These are phyloP conservation scores for Cryptotermes secundus DNA, from an alignment of 1,140 invertebrate species.

Conservation along the genomic window DNA sequence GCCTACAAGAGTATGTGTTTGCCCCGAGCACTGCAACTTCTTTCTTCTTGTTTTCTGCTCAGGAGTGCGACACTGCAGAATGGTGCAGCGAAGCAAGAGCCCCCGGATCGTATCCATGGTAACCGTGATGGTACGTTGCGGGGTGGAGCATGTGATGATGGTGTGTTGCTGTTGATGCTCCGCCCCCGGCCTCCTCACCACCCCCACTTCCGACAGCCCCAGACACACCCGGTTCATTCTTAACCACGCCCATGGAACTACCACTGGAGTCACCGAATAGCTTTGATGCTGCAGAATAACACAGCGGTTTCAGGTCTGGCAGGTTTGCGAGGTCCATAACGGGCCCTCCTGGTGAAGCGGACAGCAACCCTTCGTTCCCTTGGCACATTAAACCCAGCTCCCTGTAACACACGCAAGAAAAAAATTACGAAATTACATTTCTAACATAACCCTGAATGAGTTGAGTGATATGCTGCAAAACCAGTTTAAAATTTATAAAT, in stretches of 20 bases:
- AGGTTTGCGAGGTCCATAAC: slow-evolving; percentile 20
- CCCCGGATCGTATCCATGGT: slow-evolving; percentile 30
- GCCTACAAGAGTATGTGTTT: not conserved
- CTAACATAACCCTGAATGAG: too few relatives aligned
- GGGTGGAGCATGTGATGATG: slow-evolving; percentile 27
- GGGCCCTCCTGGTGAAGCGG: not conserved
- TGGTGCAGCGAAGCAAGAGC: slow-evolving; percentile 21
- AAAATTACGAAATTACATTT: too few relatives aligned
- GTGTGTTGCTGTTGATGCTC: not conserved
- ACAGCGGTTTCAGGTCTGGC: slow-evolving; percentile 23
- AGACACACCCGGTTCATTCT: not conserved
- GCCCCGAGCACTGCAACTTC: not conserved
- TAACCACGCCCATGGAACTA: not conserved
- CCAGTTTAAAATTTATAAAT: too few relatives aligned
- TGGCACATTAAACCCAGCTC: slow-evolving; percentile 25
- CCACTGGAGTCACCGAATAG: not conserved
- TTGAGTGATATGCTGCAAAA: too few relatives aligned
- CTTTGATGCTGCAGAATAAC: slow-evolving; percentile 25
- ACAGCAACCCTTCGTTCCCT: not conserved
- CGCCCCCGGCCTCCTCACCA: not conserved
- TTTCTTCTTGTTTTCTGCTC: too few relatives aligned
- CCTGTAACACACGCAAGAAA: not conserved
- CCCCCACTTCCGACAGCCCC: not conserved
- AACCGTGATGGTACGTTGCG: slow-evolving; percentile 31
- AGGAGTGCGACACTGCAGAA: not conserved